Evolutionary conservation across 2,797 vertebrate genomes (phyloP).

Genomic region (Gobio occitaniae): DNA sequence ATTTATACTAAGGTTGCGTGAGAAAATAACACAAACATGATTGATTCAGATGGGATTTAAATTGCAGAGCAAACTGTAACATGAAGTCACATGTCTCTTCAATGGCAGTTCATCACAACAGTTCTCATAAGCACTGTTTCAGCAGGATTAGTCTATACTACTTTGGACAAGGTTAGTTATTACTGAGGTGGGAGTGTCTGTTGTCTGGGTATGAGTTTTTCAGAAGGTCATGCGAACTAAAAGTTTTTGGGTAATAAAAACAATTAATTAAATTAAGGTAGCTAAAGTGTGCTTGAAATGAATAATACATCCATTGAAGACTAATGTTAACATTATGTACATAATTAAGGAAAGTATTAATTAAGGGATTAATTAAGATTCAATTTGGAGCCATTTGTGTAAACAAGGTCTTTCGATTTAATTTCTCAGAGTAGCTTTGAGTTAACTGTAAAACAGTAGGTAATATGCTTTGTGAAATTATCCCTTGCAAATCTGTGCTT

Average conservation of each 20-base stretch:
- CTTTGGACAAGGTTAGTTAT: background rate
- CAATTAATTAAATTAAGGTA: background rate
- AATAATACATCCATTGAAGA: background rate
- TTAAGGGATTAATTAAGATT: background rate
- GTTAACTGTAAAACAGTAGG: background rate
- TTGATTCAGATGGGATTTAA: background rate
- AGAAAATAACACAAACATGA: background rate
- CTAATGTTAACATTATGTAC: background rate
- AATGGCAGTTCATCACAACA: background rate
- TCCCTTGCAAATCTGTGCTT: no score
- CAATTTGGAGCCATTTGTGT: background rate
- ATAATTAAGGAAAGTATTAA: background rate
- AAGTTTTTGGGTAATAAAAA: background rate
- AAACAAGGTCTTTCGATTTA: background rate
- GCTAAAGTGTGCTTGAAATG: background rate
- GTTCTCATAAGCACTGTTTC: background rate
- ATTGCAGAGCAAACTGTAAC: background rate
- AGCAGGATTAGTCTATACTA: background rate
- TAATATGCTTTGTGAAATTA: background rate
- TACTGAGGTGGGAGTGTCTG: background rate
- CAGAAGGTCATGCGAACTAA: background rate
- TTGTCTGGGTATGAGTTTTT: background rate
- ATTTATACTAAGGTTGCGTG: background rate
- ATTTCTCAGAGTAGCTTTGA: background rate
- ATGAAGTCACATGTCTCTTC: background rate